phyloP scores from a whole-genome alignment of 2,888 invertebrate species.

The Clepsis dumicolana region DNA sequence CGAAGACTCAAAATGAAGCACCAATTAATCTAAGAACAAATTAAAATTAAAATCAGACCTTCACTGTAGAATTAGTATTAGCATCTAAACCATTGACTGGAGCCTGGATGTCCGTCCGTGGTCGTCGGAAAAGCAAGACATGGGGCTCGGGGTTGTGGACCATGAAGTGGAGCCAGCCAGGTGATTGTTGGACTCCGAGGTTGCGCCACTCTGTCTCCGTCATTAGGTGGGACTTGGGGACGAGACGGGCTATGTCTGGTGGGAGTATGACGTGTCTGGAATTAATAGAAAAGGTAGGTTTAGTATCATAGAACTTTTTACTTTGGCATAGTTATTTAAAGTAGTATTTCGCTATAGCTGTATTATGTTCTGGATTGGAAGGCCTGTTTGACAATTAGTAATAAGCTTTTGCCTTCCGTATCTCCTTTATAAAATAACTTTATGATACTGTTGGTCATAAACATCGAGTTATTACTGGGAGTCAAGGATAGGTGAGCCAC shows the following conservation, averaged over 20 bases:
- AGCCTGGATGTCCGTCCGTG: constrained; percentile 66
- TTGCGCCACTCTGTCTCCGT: constrained; percentile 98
- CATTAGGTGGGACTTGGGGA: constrained; percentile 96
- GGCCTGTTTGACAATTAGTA: too few species aligned
- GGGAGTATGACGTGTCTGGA: constrained; percentile 96
- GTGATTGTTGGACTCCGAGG: constrained; percentile 97
- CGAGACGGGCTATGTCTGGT: constrained; percentile 92
- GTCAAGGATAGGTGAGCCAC: neutral
- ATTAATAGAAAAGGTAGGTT: constrained; percentile 37
- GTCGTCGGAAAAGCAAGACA: constrained; percentile 92
- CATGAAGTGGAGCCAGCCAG: constrained; percentile 95
- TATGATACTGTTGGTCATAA: neutral
- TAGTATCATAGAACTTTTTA: too few species aligned
- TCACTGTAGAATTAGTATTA: constrained; percentile 65
- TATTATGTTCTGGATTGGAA: neutral
- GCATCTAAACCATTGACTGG: constrained; percentile 68
- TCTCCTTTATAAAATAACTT: too few species aligned
- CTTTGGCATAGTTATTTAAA: too few species aligned
- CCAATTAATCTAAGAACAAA: constrained; percentile 36
- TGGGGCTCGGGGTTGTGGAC: constrained; percentile 97
- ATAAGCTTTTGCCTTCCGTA: too few species aligned
- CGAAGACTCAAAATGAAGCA: constrained; percentile 20
- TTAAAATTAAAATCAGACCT: constrained; percentile 59
- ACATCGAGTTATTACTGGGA: neutral
- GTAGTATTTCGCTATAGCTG: too few species aligned